These are phyloP conservation scores for Netelia virgata DNA, from an alignment of 2,888 invertebrate genomes.

Conservation along the genomic window DNA sequence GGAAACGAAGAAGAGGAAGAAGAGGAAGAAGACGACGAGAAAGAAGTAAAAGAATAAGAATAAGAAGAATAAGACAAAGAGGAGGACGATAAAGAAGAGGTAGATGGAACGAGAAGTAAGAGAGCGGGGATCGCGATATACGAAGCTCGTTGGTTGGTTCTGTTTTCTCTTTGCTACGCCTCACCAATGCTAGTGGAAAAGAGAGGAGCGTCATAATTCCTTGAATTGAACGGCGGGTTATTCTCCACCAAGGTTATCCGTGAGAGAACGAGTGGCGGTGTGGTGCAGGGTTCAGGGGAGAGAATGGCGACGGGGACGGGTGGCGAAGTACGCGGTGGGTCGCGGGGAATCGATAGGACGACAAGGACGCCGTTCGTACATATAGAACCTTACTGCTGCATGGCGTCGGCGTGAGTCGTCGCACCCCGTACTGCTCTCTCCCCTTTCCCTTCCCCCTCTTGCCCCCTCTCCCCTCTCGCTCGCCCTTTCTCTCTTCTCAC, in stretches of 20 bases:
- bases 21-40: constrained; percentile 14
- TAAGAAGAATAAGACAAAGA: constrained; percentile 23
- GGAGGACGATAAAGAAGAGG: constrained; percentile 56
- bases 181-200: constrained; percentile 74
- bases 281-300: constrained; percentile 67
- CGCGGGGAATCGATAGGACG: constrained; percentile 80
- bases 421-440: constrained; percentile 60
- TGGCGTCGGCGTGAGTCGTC: constrained; percentile 75
- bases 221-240: constrained; percentile 84
- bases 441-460: constrained; percentile 1
- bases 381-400: constrained; percentile 68
- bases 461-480: constrained; percentile 2
- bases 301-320: constrained; percentile 64
- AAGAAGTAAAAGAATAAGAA: constrained; percentile 5
- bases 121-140: constrained; percentile 65
- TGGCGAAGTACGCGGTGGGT: constrained; percentile 61
- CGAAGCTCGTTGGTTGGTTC: constrained; percentile 62
- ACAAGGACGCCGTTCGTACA: constrained; percentile 78
- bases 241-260: constrained; percentile 84
- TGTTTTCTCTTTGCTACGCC: constrained; percentile 55
- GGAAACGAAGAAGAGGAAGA: constrained; percentile 21
- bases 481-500: constrained; percentile 8
- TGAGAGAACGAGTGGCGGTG: constrained; percentile 69
- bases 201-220: constrained; percentile 84
- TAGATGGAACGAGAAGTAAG: constrained; percentile 59